phyloP scores from a whole-genome alignment of 2,797 vertebrate genomes.

The Picus viridis region DNA sequence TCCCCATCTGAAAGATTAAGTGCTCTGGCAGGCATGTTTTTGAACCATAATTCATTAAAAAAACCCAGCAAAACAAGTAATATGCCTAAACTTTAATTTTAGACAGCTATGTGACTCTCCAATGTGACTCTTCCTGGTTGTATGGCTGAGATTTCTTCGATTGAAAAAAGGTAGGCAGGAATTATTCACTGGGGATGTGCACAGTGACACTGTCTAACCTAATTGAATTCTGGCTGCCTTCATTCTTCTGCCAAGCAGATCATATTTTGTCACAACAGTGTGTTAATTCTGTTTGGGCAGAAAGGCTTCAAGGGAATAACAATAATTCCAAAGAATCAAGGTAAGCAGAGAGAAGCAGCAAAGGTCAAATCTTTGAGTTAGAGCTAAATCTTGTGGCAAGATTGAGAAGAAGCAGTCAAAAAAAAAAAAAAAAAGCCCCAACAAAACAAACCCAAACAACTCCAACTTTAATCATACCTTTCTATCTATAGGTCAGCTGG shows the following conservation, averaged over 20 bases:
- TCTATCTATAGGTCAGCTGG: constrained; percentile 76
- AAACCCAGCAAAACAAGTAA: background rate
- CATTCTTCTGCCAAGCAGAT: constrained; percentile 82
- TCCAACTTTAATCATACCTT: constrained; percentile 77
- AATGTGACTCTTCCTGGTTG: background rate
- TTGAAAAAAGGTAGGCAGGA: constrained; percentile 69
- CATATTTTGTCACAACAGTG: constrained; percentile 82
- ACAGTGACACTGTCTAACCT: constrained; percentile 77
- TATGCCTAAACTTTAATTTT: constrained; percentile 36
- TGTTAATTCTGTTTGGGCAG: constrained; percentile 82
- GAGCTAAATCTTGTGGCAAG: constrained; percentile 76
- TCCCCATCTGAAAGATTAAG: constrained; percentile 25
- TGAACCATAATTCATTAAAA: constrained; percentile 40
- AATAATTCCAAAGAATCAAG: constrained; percentile 76
- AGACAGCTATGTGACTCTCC: constrained; percentile 14
- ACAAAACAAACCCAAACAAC: too few relatives aligned
- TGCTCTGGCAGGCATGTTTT: constrained; percentile 29
- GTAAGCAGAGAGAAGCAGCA: constrained; percentile 69
- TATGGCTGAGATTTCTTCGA: constrained; percentile 12
- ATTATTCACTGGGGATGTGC: constrained; percentile 69
- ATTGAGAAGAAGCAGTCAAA: constrained; percentile 76
- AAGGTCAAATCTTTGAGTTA: constrained; percentile 78
- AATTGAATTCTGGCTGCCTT: constrained; percentile 81
- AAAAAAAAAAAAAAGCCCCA: background rate
- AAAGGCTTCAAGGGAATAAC: constrained; percentile 79